Conservation (phyloP, 1,140 invertebrate genomes). For the Episyrphus balteatus region DNA sequence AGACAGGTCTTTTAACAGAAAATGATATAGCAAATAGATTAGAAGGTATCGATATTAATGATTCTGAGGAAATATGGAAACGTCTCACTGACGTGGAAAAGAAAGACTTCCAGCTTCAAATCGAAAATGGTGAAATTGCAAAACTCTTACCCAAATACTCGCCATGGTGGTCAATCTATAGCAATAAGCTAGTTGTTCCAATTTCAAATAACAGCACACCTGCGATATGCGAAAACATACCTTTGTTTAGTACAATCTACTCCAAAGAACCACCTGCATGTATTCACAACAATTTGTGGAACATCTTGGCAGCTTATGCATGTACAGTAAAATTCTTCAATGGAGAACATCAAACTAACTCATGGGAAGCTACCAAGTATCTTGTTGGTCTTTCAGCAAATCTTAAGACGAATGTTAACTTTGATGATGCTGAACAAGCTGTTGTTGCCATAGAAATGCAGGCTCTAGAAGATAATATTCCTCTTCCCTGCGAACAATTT, state of each 20-base stretch:
- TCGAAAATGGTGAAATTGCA: constrained; percentile 48
- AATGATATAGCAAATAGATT: constrained; percentile 49
- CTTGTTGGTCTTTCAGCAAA: constrained; percentile 49
- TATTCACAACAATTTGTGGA: constrained; percentile 56
- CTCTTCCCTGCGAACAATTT: constrained; percentile 17
- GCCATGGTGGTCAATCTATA: constrained; percentile 55
- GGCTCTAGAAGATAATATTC: constrained; percentile 10
- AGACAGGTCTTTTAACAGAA: constrained; percentile 37
- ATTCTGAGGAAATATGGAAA: constrained; percentile 59
- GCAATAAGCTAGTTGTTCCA: neutral
- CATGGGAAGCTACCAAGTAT: constrained; percentile 44
- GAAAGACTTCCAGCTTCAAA: constrained; percentile 56
- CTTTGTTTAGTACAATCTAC: constrained; percentile 40
- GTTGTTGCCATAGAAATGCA: constrained; percentile 47
- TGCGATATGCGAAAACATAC: constrained; percentile 32
- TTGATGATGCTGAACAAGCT: constrained; percentile 46
- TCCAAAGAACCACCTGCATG: constrained; percentile 48
- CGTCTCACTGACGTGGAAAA: constrained; percentile 52
- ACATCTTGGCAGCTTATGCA: constrained; percentile 55
- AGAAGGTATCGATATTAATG: constrained; percentile 54
- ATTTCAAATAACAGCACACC: constrained; percentile 6
- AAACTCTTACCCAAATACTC: constrained; percentile 53
- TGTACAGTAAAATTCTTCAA: constrained; percentile 55
- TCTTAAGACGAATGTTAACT: constrained; percentile 48
- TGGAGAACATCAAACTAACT: constrained; percentile 52